A percentile compares a stretch with the other conserved stretches of the same genome.
Evolutionary conservation across 2,113 vertebrate genomes (phyloP).

Genomic region (Zosterops lateralis): DNA sequence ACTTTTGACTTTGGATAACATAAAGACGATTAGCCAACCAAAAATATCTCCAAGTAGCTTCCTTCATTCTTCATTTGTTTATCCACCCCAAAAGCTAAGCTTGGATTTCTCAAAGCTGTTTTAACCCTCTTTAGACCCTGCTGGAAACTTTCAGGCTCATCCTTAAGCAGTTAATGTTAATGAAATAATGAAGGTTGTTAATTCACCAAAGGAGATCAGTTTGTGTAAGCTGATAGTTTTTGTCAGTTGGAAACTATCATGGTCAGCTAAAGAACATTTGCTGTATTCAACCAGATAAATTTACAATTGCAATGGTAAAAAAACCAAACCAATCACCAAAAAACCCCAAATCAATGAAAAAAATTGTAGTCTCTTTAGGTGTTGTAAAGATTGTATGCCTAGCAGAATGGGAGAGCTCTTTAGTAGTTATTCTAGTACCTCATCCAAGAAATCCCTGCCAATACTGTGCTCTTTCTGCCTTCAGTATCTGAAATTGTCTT

Average conservation of each 20-base stretch:
- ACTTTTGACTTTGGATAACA: background rate
- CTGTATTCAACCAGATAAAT: background rate
- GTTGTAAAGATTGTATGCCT: background rate
- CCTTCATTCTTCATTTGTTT: slow-evolving; percentile 21
- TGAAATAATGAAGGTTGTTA: slow-evolving; percentile 1
- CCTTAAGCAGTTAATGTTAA: slow-evolving; percentile 11
- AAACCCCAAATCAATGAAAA: background rate
- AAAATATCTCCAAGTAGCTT: background rate
- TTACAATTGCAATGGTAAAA: background rate
- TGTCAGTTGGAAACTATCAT: background rate
- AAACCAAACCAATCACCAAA: background rate
- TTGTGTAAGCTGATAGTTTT: background rate
- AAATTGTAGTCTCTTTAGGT: background rate
- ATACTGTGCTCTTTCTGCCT: background rate
- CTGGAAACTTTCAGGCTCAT: slow-evolving; percentile 10
- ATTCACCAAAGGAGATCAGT: background rate
- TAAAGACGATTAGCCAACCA: background rate
- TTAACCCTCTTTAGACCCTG: background rate
- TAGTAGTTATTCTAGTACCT: background rate
- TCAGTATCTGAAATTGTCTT: background rate
- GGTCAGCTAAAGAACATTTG: background rate
- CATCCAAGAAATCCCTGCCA: background rate
- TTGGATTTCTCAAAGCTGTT: slow-evolving; percentile 33
- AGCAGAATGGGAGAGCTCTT: background rate
- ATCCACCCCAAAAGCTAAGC: background rate